Base-by-base conservation (phyloP, 2,888 invertebrate species). In the Julus scandinavius region DNA sequence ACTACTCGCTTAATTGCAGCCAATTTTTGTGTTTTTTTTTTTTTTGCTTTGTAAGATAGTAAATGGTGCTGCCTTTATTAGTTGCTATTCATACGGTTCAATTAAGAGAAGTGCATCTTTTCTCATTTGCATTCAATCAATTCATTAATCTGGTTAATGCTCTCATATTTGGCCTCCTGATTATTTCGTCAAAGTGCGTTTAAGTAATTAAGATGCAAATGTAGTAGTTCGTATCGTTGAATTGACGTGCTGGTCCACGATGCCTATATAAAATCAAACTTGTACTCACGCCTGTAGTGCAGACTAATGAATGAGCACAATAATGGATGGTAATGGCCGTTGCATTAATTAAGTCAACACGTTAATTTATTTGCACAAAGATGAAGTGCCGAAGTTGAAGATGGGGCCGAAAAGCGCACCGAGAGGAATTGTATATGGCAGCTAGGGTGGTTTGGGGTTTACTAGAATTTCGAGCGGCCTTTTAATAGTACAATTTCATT, bases 151-250 rank as follows among this genome's bases (percentile, higher is more conserved):
- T 63, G 58, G 58, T 63, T 63, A 63, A 63, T 63, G 58, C 58
- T n/a, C 58, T 63, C 58, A 63, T 54, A 54, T 54, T 17, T 54
- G 54, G 15, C 13, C 54, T 17, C 13, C 54, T 63, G 58, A 63
- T 63, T 63, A 63, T 63, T 63, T 63, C 58, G n/a, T 63, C n/a
- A 63, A n/a, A 63, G 58, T 63, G 58, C 58, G 58, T 63, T 63
- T 63, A n/a, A 63, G 58, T 63, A 63, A 63, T 63, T 63, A 63
- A 63, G 58, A 63, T 63, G 58, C 58, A 63, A 63, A 63, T 63
- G 58, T n/a, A 6, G n/a, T 5, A n/a, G n/a, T 45, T 5, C 41
- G 41, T 45, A 45, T 45, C 41, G 41, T 6, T 45, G 6, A 45
- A 45, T 45, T 5, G 41, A 45, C 41, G 41, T 45, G 41, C 41